Conservation (phyloP, 2,888 invertebrate species). For the Achlya flavicornis region DNA sequence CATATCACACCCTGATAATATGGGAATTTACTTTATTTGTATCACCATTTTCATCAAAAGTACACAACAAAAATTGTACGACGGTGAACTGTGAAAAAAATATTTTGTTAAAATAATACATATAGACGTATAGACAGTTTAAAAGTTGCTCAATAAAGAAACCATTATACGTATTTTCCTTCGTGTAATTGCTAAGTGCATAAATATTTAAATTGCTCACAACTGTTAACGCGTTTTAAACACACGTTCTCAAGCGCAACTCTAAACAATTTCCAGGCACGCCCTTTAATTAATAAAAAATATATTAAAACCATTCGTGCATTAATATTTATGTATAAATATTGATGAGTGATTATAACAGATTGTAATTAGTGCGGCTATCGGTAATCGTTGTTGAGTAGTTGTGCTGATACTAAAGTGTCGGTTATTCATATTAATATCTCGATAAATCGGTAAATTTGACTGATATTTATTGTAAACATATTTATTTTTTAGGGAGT, state of each 20-base stretch:
- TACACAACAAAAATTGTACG: no score
- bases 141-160: constrained; percentile 2
- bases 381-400: constrained; percentile 22
- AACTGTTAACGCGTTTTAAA: constrained; percentile 39
- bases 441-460: neutral
- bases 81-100: no score
- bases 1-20: no score
- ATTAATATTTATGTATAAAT: constrained; percentile 30
- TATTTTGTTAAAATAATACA: neutral
- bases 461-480: neutral
- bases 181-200: constrained; percentile 33
- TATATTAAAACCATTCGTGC: constrained; percentile 29
- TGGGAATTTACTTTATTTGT: no score
- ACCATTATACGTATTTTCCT: constrained; percentile 4
- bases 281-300: constrained; percentile 44
- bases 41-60: no score
- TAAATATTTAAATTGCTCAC: constrained; percentile 53
- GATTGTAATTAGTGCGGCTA: neutral
- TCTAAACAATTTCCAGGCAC: constrained; percentile 36
- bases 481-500: no score
- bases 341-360: constrained; percentile 24
- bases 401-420: constrained; percentile 15
- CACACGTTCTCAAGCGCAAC: constrained; percentile 30
- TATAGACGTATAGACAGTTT: neutral
- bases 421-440: constrained; percentile 12